A percentile compares a stretch with the other conserved stretches of the same genome.
These are phyloP conservation scores for Anarsia innoxiella DNA, from an alignment of 2,888 invertebrate genomes.

Conservation along the genomic window DNA sequence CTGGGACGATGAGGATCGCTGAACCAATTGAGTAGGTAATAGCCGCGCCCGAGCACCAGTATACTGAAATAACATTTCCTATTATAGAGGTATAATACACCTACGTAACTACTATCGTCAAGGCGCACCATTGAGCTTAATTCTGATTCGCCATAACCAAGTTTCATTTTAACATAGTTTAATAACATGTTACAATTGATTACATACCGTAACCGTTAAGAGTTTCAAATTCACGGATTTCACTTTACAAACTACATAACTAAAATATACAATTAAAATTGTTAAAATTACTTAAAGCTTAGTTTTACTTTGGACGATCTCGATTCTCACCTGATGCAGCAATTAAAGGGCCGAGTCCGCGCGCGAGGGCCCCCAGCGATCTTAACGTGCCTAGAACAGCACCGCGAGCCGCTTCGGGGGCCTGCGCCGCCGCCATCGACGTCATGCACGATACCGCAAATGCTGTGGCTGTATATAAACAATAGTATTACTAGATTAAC, in stretches of 20 bases:
- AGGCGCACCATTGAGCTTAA: too few relatives aligned
- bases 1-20: conserved; percentile 83
- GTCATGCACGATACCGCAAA: conserved; percentile 97
- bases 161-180: too few relatives aligned
- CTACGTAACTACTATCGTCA: too few relatives aligned
- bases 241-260: too few relatives aligned
- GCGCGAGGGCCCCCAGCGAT: conserved; percentile 94
- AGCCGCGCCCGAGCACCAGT: conserved; percentile 93
- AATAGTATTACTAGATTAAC: too few relatives aligned
- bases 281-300: too few relatives aligned
- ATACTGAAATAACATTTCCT: conserved; percentile 82
- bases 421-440: conserved; percentile 89
- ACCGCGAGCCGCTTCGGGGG: conserved; percentile 88
- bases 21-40: conserved; percentile 89
- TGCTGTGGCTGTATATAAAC: conserved; percentile 89
- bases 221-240: too few relatives aligned
- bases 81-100: background rate
- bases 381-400: conserved; percentile 95
- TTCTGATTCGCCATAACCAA: too few relatives aligned
- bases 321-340: conserved; percentile 88
- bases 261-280: too few relatives aligned
- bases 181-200: too few relatives aligned
- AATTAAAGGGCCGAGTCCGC: conserved; percentile 92
- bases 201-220: too few relatives aligned
- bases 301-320: too few relatives aligned